A percentile compares a stretch with the other conserved stretches of the same genome.
phyloP scores from a whole-genome alignment of 2,797 vertebrate species.

The Orestias chungarensis region DNA sequence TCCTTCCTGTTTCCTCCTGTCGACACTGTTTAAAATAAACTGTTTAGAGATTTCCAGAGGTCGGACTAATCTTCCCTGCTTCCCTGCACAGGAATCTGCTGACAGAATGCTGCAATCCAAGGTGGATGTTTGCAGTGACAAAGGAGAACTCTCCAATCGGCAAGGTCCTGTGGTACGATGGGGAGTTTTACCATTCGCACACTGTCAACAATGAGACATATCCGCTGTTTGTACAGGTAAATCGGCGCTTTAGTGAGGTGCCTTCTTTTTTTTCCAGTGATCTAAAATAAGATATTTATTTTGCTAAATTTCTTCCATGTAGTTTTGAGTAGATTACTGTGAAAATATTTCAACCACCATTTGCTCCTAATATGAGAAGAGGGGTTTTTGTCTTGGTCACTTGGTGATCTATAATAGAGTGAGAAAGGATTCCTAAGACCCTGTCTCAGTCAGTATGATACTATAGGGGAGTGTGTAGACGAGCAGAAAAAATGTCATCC shows the following conservation, averaged over 20 bases:
- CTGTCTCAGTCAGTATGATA: constrained; percentile 12
- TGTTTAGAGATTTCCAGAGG: neutral
- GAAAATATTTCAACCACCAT: constrained; percentile 14
- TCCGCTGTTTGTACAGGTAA: constrained; percentile 89
- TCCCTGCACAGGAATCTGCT: constrained; percentile 84
- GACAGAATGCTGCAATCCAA: constrained; percentile 89
- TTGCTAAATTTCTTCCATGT: neutral
- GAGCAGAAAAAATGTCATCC: neutral
- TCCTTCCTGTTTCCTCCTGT: too few relatives aligned
- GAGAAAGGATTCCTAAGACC: constrained; percentile 8
- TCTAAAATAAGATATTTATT: neutral
- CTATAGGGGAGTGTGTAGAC: neutral
- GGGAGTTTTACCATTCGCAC: constrained; percentile 92
- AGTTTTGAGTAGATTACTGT: constrained; percentile 24
- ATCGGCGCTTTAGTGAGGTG: neutral
- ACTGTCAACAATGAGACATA: constrained; percentile 92
- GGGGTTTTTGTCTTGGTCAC: constrained; percentile 20
- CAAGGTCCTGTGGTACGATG: constrained; percentile 95
- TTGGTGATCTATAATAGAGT: constrained; percentile 22
- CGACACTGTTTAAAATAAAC: neutral
- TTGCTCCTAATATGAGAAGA: constrained; percentile 21
- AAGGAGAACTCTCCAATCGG: constrained; percentile 92
- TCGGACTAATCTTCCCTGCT: neutral
- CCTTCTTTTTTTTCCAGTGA: neutral
- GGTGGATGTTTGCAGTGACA: constrained; percentile 90